Percentiles rank a stretch among this genome's conserved stretches.
Conservation (phyloP, 2,797 vertebrate species). For the Myotis pilosus region DNA sequence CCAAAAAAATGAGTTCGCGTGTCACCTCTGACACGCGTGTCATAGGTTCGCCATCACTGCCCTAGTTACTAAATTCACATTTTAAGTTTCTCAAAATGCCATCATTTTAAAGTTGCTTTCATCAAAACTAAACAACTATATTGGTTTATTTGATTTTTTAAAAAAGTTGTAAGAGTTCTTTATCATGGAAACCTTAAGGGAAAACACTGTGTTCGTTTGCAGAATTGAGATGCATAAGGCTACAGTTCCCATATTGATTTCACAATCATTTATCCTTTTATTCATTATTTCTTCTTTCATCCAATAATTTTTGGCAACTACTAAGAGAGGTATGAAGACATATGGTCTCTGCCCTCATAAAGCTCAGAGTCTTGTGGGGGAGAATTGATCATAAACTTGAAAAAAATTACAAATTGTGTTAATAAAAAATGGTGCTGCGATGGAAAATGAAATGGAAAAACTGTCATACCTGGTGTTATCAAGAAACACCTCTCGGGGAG, state of each 20-base stretch:
- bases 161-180: conserved; percentile 66
- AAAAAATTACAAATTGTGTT: not conserved
- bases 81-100: not conserved
- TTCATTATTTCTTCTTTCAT: not conserved
- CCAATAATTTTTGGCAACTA: not conserved
- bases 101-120: conserved; percentile 59
- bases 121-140: conserved; percentile 64
- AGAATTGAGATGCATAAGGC: conserved; percentile 59
- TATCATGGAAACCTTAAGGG: conserved; percentile 68
- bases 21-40: no score
- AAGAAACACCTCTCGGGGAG: not conserved
- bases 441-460: not conserved
- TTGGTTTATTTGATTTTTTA: conserved; percentile 61
- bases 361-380: not conserved
- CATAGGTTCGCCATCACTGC: no score
- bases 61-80: not conserved
- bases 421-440: not conserved
- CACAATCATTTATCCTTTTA: not conserved
- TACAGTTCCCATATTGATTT: not conserved
- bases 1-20: no score
- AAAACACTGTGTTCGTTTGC: conserved; percentile 58
- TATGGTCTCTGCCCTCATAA: not conserved
- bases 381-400: not conserved
- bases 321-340: not conserved
- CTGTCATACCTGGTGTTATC: not conserved